These are phyloP conservation scores for Muschampia plurimacula DNA, from an alignment of 2,888 invertebrate species.

Conservation along the genomic window DNA sequence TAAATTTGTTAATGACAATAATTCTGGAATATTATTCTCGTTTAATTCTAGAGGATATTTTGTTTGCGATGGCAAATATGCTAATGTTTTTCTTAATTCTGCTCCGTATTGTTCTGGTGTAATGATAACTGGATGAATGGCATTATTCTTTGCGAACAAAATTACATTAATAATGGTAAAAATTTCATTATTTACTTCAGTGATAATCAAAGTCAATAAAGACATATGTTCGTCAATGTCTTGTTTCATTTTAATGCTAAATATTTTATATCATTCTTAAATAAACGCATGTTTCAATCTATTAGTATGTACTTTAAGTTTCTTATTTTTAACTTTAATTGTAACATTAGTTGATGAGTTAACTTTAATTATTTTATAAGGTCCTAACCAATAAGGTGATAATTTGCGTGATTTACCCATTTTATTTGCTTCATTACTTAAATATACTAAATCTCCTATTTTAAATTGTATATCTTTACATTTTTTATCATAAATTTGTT, in stretches of 20 bases:
- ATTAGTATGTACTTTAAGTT: constrained; percentile 41
- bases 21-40: too few species aligned
- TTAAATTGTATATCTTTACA: constrained; percentile 30
- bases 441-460: constrained; percentile 43
- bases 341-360: constrained; percentile 45
- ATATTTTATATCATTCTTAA: constrained; percentile 31
- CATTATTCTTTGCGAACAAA: too few species aligned
- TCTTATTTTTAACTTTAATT: constrained; percentile 41
- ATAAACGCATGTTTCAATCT: constrained; percentile 39
- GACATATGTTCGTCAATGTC: neutral
- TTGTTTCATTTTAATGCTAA: constrained; percentile 26
- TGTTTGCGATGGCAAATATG: too few species aligned
- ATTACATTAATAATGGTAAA: neutral
- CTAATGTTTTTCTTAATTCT: too few species aligned
- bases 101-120: too few species aligned
- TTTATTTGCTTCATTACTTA: constrained; percentile 42
- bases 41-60: too few species aligned
- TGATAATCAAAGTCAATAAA: neutral
- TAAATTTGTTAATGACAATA: too few species aligned
- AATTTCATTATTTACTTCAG: neutral
- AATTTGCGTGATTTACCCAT: constrained; percentile 40
- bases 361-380: constrained; percentile 41
- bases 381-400: constrained; percentile 35
- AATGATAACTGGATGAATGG: too few species aligned
- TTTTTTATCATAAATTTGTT: constrained; percentile 27